Evolutionary conservation across 1,140 invertebrate species (phyloP), one percentile per base, ranked within the genome.

Genomic region (Ptiloglossa arizonensis): DNA sequence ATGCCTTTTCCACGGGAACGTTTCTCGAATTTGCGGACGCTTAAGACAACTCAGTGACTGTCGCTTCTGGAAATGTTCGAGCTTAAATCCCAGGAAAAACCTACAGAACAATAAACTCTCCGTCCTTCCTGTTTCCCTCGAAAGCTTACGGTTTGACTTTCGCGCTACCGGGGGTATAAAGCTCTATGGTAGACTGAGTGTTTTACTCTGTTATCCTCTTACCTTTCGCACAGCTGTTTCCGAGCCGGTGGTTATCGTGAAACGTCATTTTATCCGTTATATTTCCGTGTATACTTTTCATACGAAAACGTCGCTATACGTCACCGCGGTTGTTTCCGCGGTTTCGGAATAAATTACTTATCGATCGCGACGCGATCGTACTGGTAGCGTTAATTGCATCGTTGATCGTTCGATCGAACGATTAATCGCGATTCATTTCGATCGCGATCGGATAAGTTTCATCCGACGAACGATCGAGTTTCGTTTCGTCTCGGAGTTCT

Each of bases 181-280:
- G 44, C 85, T 80, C 63, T 70, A 79, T 66, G 63, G 48, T 52
- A 48, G 71, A 73, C 75, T 87, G 82, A 85, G 85, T 87, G 82
- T 87, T 87, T 87, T 87, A 87, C 72, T 82, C 86, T 87, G 85
- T 87, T 87, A 87, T 87, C 85, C 82, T 87, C 82, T 87, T 87
- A 85, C 75, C 79, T 83, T 60, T 76, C 60, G 60, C 80, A 69
- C 76, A 71, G 72, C 79, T 56, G 68, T 78, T 85, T 84, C 56
- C 59, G 67, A 38, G 44, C 57, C 64, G n/a, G 27, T 75, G 50
- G 63, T 44, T 48, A 75, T 70, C 56, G 27, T 24, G 52, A 57
- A 50, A 52, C 63, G 48, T 75, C 69, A 74, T 84, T 77, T 64
- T 66, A 56, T 57, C n/a, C 32, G 52, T 71, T 35, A 74, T 66